Base-by-base conservation (phyloP, 2,797 vertebrate species). In the Lepidocolaptes lacrymiger region DNA sequence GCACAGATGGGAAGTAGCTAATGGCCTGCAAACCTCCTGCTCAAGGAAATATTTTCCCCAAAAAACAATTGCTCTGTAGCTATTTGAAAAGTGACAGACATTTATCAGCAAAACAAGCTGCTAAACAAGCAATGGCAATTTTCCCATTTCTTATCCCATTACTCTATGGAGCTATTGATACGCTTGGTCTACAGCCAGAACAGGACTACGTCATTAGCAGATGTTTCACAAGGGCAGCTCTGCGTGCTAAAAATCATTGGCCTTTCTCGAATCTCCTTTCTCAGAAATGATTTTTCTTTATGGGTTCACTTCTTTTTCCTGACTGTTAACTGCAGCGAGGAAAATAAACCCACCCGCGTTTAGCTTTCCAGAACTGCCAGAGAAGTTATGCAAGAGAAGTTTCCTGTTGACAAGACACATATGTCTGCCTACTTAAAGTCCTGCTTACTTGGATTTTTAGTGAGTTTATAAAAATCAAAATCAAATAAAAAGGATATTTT, bases 101-200 rank as follows among this genome's bases (percentile, higher is more conserved):
- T 90, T 89, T 96, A 94, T 95, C 88, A 96, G 91, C 91, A 94
- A 95, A 92, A 95, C 94, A 95, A 90, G 91, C 85, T 77, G 88
- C 89, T 97, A 96, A 96, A 97, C 93, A 97, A 97, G 97, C 93
- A 93, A 54, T 96, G 97, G 96, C 94, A 96, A 5, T 95, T 95
- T 96, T 96, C 96, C 95, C 92, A 51, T 95, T 97, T 95, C 85
- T 96, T 93, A 88, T 71, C 91, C 95, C 82, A 56, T 94, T 95
- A 76, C 95, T 96, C 77, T 75, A 6, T 92, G 94, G 91, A 89
- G 89, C 90, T 91, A 95, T 88, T 96, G 95, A 96, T 96, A 93
- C 49, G 20, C 28, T 95, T 97, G 94, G 93, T 93, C 88, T 80
- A 4, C 3, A 22, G 96, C 96, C 97, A 97, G 93, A 61, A 43